Percentiles rank a stretch among this genome's conserved stretches.
Conservation (phyloP, 1,140 invertebrate species). For the Saccostrea cuccullata region DNA sequence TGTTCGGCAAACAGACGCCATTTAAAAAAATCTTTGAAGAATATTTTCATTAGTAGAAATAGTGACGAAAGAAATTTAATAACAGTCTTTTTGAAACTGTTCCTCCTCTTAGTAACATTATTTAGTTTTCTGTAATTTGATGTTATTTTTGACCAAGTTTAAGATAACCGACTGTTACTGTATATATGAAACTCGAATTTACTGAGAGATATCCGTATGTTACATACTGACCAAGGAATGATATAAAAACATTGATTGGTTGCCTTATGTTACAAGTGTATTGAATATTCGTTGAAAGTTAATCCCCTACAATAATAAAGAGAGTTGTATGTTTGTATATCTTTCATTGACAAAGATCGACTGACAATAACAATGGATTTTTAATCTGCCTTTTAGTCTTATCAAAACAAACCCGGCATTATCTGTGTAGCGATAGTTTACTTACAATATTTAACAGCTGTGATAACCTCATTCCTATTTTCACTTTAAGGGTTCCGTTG, state of each 20-base stretch:
- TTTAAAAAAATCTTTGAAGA: no score
- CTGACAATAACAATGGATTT: neutral
- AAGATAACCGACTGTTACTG: neutral
- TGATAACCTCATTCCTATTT: conserved; percentile 91
- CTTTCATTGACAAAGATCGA: neutral
- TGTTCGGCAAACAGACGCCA: no score
- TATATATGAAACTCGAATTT: neutral
- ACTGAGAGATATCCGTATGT: neutral
- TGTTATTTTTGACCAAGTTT: no score
- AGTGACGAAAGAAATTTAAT: no score
- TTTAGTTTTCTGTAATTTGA: no score
- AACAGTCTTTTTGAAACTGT: no score
- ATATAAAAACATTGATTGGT: no score
- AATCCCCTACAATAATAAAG: neutral
- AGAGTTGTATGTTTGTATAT: neutral
- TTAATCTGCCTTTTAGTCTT: conserved; percentile 1
- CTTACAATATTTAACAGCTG: conserved; percentile 98
- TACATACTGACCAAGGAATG: neutral
- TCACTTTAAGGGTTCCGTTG: conserved; percentile 92
- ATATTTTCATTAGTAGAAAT: no score
- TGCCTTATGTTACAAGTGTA: no score
- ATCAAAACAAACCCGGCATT: neutral
- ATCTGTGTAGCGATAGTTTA: conserved; percentile 57
- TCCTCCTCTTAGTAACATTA: no score
- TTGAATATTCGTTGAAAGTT: neutral